These are phyloP conservation scores for Gadus macrocephalus DNA, from an alignment of 2,113 vertebrate species.

Conservation along the genomic window DNA sequence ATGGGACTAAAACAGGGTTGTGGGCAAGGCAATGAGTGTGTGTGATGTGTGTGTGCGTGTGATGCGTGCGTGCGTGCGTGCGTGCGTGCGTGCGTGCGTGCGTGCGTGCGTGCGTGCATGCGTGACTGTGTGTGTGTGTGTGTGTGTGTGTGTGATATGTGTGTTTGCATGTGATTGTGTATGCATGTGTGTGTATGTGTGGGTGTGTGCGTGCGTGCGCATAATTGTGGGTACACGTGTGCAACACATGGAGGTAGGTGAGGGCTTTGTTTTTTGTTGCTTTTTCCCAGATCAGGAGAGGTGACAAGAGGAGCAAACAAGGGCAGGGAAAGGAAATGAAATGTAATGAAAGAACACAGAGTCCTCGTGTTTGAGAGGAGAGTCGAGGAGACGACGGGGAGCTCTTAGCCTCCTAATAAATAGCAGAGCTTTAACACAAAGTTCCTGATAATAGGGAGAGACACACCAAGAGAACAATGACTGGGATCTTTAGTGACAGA, in stretches of 20 bases:
- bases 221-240: not conserved
- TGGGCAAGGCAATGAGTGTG: not conserved
- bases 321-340: no score
- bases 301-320: no score
- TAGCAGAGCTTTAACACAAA: not conserved
- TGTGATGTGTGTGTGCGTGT: conserved; percentile 2
- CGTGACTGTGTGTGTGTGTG: not conserved
- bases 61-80: not conserved
- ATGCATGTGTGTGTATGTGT: not conserved
- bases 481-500: not conserved
- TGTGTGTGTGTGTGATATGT: not conserved
- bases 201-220: not conserved
- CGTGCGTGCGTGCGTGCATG: not conserved
- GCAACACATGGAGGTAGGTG: no score
- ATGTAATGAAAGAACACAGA: no score
- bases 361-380: no score
- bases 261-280: no score
- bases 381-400: not conserved
- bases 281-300: no score
- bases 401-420: not conserved
- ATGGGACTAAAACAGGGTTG: no score
- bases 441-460: not conserved
- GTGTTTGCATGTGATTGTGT: not conserved
- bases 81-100: not conserved
- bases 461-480: not conserved